Conservation (phyloP, 2,888 invertebrate genomes). For the Sepioteuthis lessoniana region DNA sequence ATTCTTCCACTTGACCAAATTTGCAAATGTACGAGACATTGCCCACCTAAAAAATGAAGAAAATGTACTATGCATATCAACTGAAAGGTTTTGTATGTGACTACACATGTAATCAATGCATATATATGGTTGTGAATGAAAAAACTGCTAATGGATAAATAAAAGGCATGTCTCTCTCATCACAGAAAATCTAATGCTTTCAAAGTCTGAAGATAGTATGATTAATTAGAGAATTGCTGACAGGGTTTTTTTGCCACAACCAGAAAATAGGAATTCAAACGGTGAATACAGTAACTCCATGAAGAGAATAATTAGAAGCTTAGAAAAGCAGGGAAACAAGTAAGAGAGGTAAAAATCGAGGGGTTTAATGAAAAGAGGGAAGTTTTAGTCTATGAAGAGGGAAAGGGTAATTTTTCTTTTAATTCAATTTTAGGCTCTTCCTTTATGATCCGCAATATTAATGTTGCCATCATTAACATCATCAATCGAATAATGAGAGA, state of each 20-base stretch:
- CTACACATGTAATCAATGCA: no score
- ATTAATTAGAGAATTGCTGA: neutral
- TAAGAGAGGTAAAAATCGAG: neutral
- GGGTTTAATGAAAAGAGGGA: neutral
- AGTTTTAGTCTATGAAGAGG: neutral
- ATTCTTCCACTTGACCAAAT: no score
- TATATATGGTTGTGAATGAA: no score
- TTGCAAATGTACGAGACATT: neutral
- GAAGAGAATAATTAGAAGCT: neutral
- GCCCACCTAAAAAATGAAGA: no score
- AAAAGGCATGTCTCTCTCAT: neutral
- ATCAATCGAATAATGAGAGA: neutral
- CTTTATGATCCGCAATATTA: neutral
- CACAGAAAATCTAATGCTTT: neutral
- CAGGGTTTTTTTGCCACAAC: neutral
- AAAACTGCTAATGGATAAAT: no score
- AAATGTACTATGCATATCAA: no score
- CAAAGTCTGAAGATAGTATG: neutral
- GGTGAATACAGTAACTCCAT: no score
- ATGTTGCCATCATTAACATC: neutral
- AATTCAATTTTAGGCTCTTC: neutral
- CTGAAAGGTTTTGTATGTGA: no score
- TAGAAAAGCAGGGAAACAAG: neutral
- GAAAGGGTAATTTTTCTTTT: neutral
- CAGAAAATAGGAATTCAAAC: neutral